Evolutionary conservation across 2,113 vertebrate genomes (phyloP), one percentile per base, ranked within the genome.

Genomic region (Notothenia rossii): DNA sequence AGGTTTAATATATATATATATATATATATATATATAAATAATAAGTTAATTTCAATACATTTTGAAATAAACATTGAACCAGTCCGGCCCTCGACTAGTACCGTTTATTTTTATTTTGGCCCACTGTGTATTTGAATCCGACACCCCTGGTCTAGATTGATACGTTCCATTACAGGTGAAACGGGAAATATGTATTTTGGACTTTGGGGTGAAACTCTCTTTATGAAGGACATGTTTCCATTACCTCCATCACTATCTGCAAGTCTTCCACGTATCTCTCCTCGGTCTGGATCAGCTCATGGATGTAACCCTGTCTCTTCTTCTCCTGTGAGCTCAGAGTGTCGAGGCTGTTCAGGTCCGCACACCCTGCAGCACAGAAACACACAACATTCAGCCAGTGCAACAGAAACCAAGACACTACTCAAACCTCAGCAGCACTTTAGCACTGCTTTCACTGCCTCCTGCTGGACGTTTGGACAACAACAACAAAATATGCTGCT

Each of bases 231-330:
- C 56, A 15, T 51, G 29, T 72, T 29, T 70, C 17, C 11, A 11
- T 65, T 90, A 99, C 98, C 96, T 99, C 98, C 40, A 97, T 33
- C 0, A 99, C 98, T 1, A 98, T 96, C 90, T 97, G 96, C 40
- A 99, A 93, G 73, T 99, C 98, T 0, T 97, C 96, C 93, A 97
- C 94, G 7, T 99, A 99, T 77, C 94, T 95, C 79, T 99, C 97
- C 70, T 99, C 98, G 0, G 98, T 97, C 92, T 97, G 94, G 14
- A 99, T 95, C 85, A 99, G 96, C 83, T 99, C 98, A 0, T 99
- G 96, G 67, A 99, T 98, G 86, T 99, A 99, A 72, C 96, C 98
- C 88, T 99, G 98, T 50, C 98, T 94, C 48, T 99, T 99, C 93
- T 96, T 96, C 91, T 99, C 98, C 83, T 95, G 94, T 0, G 96